Evolutionary conservation across 2,888 invertebrate genomes (phyloP).

Genomic region (Agonopterix arenella): DNA sequence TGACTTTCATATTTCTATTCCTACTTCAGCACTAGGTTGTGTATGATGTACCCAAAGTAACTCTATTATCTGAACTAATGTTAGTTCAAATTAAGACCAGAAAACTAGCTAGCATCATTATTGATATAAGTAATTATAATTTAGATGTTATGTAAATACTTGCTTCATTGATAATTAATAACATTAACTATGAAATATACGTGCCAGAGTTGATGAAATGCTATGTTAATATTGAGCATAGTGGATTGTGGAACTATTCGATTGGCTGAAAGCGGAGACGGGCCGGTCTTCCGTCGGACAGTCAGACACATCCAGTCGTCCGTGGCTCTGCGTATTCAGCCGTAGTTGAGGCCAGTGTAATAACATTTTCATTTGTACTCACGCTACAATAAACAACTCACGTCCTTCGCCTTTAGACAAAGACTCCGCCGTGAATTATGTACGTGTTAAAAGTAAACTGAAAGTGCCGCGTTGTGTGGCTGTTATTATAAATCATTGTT

Average conservation of each 20-base stretch:
- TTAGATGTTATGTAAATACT: too few relatives aligned
- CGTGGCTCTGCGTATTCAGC: slow-evolving; percentile 32
- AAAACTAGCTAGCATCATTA: too few relatives aligned
- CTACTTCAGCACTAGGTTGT: too few relatives aligned
- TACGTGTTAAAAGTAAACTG: slow-evolving; percentile 77
- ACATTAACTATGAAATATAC: too few relatives aligned
- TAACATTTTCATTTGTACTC: slow-evolving; percentile 75
- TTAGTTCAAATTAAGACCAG: too few relatives aligned
- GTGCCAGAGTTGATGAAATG: too few relatives aligned
- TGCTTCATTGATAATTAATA: too few relatives aligned
- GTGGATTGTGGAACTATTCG: too few relatives aligned
- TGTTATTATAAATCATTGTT: slow-evolving; percentile 78
- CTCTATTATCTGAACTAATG: background rate
- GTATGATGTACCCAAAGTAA: too few relatives aligned
- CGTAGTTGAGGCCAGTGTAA: slow-evolving; percentile 58
- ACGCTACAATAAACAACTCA: slow-evolving; percentile 76
- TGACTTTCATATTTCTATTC: too few relatives aligned
- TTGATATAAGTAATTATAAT: too few relatives aligned
- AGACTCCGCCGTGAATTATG: slow-evolving; percentile 74
- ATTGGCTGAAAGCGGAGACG: background rate
- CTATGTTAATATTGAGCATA: too few relatives aligned
- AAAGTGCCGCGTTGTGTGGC: slow-evolving; percentile 73
- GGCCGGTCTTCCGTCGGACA: background rate
- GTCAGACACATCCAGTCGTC: slow-evolving; percentile 7
- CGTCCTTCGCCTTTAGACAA: slow-evolving; percentile 74